phyloP scores from a whole-genome alignment of 2,888 invertebrate species.

The Rambutsinella grinnellia region DNA sequence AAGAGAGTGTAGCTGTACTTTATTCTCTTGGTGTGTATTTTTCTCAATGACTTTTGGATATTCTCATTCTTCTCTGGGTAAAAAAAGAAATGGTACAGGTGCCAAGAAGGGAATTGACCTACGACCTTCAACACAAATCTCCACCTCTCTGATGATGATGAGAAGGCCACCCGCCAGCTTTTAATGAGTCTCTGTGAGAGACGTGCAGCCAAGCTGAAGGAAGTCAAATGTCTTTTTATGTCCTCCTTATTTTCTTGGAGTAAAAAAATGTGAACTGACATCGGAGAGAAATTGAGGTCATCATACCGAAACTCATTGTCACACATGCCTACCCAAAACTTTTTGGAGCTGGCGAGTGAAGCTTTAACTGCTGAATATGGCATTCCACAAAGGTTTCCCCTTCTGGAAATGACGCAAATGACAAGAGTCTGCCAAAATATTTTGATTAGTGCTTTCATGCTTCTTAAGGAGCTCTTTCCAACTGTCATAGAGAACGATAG shows the following conservation, averaged over 20 bases:
- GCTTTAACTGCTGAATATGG: background rate
- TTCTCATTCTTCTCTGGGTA: background rate
- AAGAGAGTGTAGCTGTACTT: background rate
- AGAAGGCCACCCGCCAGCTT: constrained; percentile 49
- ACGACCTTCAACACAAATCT: constrained; percentile 20
- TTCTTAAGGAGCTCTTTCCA: no score
- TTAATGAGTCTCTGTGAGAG: constrained; percentile 38
- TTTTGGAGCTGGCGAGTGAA: background rate
- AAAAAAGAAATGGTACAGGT: constrained; percentile 22
- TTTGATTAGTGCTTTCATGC: constrained; percentile 30
- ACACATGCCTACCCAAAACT: constrained; percentile 4
- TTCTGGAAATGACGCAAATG: constrained; percentile 30
- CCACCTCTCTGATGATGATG: constrained; percentile 23
- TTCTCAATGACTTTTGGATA: background rate
- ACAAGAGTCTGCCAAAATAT: constrained; percentile 54
- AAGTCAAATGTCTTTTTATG: constrained; percentile 17
- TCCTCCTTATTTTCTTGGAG: constrained; percentile 13
- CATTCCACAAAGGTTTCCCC: background rate
- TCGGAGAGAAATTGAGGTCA: constrained; percentile 54
- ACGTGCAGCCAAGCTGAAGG: background rate
- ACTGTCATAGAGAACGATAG: background rate
- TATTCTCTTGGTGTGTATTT: background rate
- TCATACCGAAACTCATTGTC: constrained; percentile 15
- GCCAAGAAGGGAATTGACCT: constrained; percentile 51
- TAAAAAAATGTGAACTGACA: constrained; percentile 28